Conservation (phyloP, 2,113 vertebrate genomes). For the Arenaria interpres region DNA sequence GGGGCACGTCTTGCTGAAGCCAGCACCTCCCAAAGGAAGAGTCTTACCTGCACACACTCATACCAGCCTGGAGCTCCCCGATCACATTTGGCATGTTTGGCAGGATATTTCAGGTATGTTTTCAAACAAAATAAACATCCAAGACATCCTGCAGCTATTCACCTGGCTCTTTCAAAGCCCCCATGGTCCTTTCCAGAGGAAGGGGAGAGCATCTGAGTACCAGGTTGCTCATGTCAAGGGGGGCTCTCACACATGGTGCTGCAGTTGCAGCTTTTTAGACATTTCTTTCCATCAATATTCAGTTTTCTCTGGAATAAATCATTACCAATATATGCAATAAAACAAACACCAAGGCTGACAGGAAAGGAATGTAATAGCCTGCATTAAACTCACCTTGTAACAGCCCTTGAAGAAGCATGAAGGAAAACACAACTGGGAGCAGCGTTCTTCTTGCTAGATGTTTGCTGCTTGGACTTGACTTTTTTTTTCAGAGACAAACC, state of each 20-base stretch:
- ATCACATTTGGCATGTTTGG: neutral
- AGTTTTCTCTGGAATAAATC: neutral
- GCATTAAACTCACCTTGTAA: neutral
- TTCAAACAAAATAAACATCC: neutral
- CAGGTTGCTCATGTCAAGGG: accelerated
- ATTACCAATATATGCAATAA: neutral
- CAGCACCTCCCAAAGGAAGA: neutral
- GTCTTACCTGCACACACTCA: neutral
- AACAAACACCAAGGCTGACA: neutral
- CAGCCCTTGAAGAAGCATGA: neutral
- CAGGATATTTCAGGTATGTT: neutral
- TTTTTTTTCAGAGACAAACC: neutral
- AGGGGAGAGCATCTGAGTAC: neutral
- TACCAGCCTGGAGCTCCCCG: neutral
- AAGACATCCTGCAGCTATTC: neutral
- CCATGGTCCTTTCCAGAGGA: neutral
- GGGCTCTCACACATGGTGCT: neutral
- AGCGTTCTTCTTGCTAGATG: neutral
- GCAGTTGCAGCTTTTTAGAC: neutral
- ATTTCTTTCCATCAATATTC: neutral
- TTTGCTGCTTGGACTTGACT: neutral
- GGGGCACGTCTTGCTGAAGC: neutral
- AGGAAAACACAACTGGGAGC: neutral
- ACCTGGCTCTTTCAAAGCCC: neutral
- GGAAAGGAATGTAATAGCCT: neutral